These are phyloP conservation scores for Seladonia tumulorum DNA, from an alignment of 2,888 invertebrate species.

Conservation along the genomic window DNA sequence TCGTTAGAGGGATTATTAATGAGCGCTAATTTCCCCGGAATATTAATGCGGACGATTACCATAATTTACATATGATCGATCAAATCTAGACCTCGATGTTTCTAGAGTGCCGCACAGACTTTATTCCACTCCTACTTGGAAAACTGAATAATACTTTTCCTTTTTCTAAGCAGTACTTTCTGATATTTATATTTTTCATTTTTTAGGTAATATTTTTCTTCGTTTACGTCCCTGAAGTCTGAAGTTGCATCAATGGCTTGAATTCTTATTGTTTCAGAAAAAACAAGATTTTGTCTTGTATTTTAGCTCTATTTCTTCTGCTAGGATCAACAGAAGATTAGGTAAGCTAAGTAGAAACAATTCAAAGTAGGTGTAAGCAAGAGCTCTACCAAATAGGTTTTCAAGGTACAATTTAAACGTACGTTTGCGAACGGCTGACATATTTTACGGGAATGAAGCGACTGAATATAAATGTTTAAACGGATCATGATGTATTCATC, in stretches of 20 bases:
- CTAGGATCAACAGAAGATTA: too few species aligned
- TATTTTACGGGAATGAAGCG: neutral
- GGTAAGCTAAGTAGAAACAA: neutral
- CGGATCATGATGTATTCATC: neutral
- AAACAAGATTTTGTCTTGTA: too few species aligned
- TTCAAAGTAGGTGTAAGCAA: neutral
- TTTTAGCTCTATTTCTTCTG: too few species aligned
- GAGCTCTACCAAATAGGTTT: neutral
- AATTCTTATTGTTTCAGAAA: too few species aligned
- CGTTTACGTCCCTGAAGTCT: too few species aligned
- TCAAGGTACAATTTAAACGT: neutral
- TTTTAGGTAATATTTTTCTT: too few species aligned
- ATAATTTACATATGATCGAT: conserved; percentile 9
- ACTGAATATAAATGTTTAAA: neutral
- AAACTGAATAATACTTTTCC: neutral
- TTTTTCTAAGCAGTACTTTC: too few species aligned
- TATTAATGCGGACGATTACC: conserved; percentile 14
- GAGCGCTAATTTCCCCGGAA: conserved; percentile 3
- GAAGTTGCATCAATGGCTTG: too few species aligned
- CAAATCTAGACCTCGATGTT: neutral
- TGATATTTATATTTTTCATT: too few species aligned
- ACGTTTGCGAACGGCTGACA: neutral
- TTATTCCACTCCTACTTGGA: neutral
- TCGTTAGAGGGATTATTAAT: conserved; percentile 7
- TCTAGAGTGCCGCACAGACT: neutral